phyloP scores from a whole-genome alignment of 2,113 vertebrate species.

The Caretta caretta region DNA sequence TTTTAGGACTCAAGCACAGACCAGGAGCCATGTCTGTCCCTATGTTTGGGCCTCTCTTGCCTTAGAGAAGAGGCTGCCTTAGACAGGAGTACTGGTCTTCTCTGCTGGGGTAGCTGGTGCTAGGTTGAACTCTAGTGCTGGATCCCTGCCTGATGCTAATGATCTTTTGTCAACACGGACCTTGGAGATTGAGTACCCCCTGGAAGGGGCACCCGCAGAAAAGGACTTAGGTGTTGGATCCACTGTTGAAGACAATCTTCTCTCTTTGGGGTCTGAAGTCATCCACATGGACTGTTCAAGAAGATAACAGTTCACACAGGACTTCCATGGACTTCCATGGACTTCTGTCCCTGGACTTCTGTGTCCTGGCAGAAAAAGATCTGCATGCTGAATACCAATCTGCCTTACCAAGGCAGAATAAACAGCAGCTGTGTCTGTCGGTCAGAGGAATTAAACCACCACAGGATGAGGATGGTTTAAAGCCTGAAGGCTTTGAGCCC shows the following conservation, averaged over 20 bases:
- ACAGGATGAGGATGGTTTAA: neutral
- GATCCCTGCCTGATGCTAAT: rapidly evolving
- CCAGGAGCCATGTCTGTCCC: neutral
- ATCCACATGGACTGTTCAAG: neutral
- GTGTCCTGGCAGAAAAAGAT: neutral
- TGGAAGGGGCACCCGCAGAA: neutral
- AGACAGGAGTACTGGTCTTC: neutral
- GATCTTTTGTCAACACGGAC: neutral
- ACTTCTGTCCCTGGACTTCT: neutral
- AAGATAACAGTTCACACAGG: neutral
- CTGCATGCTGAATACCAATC: neutral
- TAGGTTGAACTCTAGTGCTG: neutral
- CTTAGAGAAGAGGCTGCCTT: neutral
- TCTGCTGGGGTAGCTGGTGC: no score
- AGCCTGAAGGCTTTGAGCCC: neutral
- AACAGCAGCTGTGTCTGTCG: neutral
- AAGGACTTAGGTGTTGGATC: neutral
- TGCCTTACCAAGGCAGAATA: neutral
- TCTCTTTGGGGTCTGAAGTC: neutral
- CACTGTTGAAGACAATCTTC: neutral
- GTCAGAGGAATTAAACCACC: neutral
- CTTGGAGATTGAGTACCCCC: neutral
- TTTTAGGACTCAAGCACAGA: neutral
- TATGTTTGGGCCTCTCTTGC: neutral
- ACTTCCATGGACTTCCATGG: neutral